phyloP scores from a whole-genome alignment of 2,113 vertebrate species.

The Corynorhinus townsendii region DNA sequence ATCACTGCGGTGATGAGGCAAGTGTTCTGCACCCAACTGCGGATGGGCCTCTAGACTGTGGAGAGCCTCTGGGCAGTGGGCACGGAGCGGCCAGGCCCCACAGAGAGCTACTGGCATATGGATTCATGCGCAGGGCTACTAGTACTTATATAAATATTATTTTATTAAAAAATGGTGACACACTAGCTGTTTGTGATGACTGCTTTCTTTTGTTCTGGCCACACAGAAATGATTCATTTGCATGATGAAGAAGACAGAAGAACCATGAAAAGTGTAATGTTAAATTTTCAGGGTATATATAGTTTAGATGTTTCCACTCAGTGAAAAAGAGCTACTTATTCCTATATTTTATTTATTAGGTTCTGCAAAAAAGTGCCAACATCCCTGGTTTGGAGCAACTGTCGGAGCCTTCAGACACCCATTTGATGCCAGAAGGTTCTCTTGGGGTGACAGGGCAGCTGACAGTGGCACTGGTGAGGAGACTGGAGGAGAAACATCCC shows the following conservation, averaged over 20 bases:
- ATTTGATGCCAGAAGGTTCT: constrained; percentile 77
- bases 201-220: background rate
- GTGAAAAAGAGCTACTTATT: constrained; percentile 59
- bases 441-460: constrained; percentile 80
- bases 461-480: constrained; percentile 87
- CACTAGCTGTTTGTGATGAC: background rate
- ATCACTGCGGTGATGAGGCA: too few relatives aligned
- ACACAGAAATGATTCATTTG: background rate
- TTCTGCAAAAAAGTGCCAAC: constrained; percentile 72
- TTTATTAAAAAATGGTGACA: background rate
- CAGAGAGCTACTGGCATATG: too few relatives aligned
- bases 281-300: constrained; percentile 57
- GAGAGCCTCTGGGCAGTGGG: too few relatives aligned
- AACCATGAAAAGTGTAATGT: background rate
- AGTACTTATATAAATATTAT: background rate
- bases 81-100: too few relatives aligned
- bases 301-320: constrained; percentile 46
- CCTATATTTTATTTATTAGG: constrained; percentile 73
- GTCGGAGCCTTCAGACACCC: constrained; percentile 76
- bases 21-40: too few relatives aligned
- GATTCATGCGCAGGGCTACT: too few relatives aligned
- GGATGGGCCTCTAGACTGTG: too few relatives aligned
- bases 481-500: constrained; percentile 85
- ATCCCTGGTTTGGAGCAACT: constrained; percentile 76
- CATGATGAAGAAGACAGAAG: background rate